Evolutionary conservation across 2,113 vertebrate species (phyloP), one percentile per base, ranked within the genome.

Genomic region (Ivindomyrus marchei): DNA sequence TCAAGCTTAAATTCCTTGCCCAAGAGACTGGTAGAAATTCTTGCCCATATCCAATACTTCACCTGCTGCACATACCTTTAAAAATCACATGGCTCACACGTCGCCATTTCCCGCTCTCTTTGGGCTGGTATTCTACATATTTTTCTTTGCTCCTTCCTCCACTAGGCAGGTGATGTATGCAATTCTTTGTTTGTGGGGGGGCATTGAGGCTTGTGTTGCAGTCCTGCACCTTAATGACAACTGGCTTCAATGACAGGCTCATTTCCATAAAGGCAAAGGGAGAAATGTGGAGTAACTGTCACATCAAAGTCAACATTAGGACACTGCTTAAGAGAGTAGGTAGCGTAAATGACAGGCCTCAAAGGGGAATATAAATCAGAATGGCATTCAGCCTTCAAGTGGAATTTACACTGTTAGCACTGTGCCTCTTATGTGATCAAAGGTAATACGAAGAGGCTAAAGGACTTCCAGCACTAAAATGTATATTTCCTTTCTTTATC

Each of bases 251-350:
- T 42, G 74, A 80, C 15, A 15, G 56, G 13, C 19, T 46, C 45
- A 4, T 21, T 27, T 88, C 42, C 70, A 17, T 62, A 47, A 66
- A 56, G 31, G 87, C 74, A 42, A 42, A 39, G 39, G 88, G 4
- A 47, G 24, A 31, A 21, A 47, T 88, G 70, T 70, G 24, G 58
- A 49, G 24, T 15, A 24, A 24, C 88, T 88, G 88, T 49, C 62
- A 31, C 45, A 46, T 88, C 58, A 70, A 70, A 70, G 88, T 88
- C n/a, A 88, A 70, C 58, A 49, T 88, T 88, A 88, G 56, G 88
- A 56, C 39, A 17, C 88, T 4, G 46, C 24, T 88, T 47, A 88
- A 47, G 39, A 88, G 88, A 70, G 21, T 46, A 11, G 88, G 42
- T n/a, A 13, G 21, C 56, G 10, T 27, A 88, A 66, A 74, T 88